phyloP scores from a whole-genome alignment of 1,140 invertebrate species.

The Cydia strobilella region DNA sequence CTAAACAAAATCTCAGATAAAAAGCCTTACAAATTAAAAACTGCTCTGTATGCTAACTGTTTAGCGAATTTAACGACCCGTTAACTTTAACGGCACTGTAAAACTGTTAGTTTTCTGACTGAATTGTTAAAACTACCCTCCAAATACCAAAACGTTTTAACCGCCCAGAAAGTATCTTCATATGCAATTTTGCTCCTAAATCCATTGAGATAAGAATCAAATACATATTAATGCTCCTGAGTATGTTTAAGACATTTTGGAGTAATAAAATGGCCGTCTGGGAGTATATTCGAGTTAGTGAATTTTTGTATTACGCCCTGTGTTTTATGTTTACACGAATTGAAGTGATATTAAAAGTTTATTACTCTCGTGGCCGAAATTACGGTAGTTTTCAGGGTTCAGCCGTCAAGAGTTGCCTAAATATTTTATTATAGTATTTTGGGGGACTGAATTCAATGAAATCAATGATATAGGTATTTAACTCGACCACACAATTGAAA shows the following conservation, averaged over 20 bases:
- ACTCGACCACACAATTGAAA: no score
- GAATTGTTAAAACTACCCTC: conserved; percentile 20
- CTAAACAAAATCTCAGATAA: background rate
- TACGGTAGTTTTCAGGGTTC: background rate
- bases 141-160: background rate
- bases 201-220: background rate
- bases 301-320: conserved; percentile 15
- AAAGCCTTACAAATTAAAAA: conserved; percentile 21
- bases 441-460: background rate
- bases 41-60: conserved; percentile 20
- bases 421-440: background rate
- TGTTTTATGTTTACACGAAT: conserved; percentile 5
- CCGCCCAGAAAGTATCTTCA: background rate
- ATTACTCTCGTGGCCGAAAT: background rate
- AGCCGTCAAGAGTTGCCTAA: background rate
- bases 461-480: no score
- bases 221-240: background rate
- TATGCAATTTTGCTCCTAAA: background rate
- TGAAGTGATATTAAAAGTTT: conserved; percentile 17
- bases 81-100: conserved; percentile 5
- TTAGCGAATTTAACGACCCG: background rate
- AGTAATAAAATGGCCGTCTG: background rate
- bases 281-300: background rate
- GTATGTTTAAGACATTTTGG: background rate
- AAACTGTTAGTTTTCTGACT: conserved; percentile 24